Evolutionary conservation across 1,140 invertebrate genomes (phyloP), one percentile per base, ranked within the genome.

Genomic region (Saxidomus purpurata): DNA sequence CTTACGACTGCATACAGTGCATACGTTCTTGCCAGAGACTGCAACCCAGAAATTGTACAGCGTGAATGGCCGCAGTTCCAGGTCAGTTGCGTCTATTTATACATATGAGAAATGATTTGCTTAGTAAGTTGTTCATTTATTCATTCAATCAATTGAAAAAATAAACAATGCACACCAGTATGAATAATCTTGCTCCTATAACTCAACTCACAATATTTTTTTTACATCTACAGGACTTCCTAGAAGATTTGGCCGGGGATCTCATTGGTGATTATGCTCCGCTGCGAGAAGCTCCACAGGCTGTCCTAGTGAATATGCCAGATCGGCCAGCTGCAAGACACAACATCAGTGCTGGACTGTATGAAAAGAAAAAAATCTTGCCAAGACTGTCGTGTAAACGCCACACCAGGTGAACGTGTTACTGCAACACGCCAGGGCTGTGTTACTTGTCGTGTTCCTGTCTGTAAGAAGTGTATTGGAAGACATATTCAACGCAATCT

Each of bases 51-150:
- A 71, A 25, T 71, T 19, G 38, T 71, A 9, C 25, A 71, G 25
- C 69, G 69, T 36, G 69, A 71, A 36, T 71, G 69, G 69, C 69
- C 69, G 17, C 25, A 71, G 28, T 71, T 71, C 28, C 69, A 71
- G n/a, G n/a, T n/a, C n/a, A n/a, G n/a, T n/a, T n/a, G n/a, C n/a
- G n/a, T n/a, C n/a, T n/a, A n/a, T n/a, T n/a, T n/a, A n/a, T n/a
- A n/a, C n/a, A n/a, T n/a, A n/a, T n/a, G n/a, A n/a, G n/a, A n/a
- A n/a, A n/a, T n/a, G n/a, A n/a, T n/a, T n/a, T n/a, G n/a, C n/a
- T n/a, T n/a, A n/a, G n/a, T n/a, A n/a, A n/a, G n/a, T n/a, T n/a
- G n/a, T n/a, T n/a, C n/a, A n/a, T n/a, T n/a, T n/a, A n/a, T n/a
- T n/a, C n/a, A n/a, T n/a, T n/a, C n/a, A n/a, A n/a, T n/a, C n/a